A percentile compares a stretch with the other conserved stretches of the same genome.
phyloP scores from a whole-genome alignment of 53 echinoderm and acorn worm species.

The Paracentrotus lividus region DNA sequence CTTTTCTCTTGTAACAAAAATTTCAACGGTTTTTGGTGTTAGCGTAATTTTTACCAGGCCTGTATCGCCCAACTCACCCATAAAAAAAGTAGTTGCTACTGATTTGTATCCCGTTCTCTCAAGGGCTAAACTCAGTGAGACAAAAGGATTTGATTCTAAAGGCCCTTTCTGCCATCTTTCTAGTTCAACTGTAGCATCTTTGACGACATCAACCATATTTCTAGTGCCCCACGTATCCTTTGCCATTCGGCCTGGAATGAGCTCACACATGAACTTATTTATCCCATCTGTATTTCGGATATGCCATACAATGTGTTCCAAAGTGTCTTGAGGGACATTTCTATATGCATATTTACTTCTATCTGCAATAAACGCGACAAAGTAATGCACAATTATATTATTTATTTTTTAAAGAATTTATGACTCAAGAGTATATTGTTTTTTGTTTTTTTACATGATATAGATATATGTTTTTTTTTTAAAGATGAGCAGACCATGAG shows the following conservation, averaged over 20 bases:
- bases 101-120: neutral
- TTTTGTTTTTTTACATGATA: too few species aligned
- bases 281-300: neutral
- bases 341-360: neutral
- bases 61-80: neutral
- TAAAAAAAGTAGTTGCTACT: neutral
- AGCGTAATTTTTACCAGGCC: too few species aligned
- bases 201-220: neutral
- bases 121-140: neutral
- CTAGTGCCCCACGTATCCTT: neutral
- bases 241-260: neutral
- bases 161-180: neutral
- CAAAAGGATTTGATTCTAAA: neutral
- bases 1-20: too few species aligned
- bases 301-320: neutral
- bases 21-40: too few species aligned
- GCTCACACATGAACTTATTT: neutral
- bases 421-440: too few species aligned
- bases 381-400: too few species aligned
- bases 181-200: neutral
- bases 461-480: too few species aligned
- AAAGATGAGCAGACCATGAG: too few species aligned
- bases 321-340: neutral
- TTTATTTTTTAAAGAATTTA: too few species aligned
- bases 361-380: too few species aligned